Evolutionary conservation across 1,140 invertebrate genomes (phyloP).

Genomic region (Drosophila carrolli): DNA sequence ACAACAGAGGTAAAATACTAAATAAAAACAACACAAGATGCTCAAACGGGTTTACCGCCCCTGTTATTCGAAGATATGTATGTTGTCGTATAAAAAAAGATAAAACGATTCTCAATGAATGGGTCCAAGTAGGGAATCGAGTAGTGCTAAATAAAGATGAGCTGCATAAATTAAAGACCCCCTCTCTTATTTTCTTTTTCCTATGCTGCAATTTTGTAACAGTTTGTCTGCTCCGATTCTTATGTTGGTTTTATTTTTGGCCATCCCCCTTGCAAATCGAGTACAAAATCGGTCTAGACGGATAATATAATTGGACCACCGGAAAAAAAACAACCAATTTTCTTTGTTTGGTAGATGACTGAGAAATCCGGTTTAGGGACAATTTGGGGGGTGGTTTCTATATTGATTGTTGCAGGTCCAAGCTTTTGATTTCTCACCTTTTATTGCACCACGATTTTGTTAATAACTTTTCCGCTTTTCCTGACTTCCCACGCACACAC

Average conservation of each 20-base stretch:
- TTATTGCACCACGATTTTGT: not conserved
- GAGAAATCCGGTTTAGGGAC: constrained; percentile 21
- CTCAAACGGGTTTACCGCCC: constrained; percentile 61
- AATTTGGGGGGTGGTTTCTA: constrained; percentile 9
- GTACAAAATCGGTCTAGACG: constrained; percentile 35
- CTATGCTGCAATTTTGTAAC: constrained; percentile 62
- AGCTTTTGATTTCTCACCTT: constrained; percentile 12
- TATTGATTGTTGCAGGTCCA: constrained; percentile 12
- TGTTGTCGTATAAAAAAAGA: constrained; percentile 13
- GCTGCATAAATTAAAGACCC: constrained; percentile 73
- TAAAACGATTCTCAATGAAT: constrained; percentile 69
- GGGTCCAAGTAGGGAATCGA: constrained; percentile 27
- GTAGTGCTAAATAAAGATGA: constrained; percentile 77
- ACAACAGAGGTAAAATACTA: constrained; percentile 25
- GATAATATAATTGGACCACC: constrained; percentile 9
- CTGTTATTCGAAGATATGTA: constrained; percentile 11
- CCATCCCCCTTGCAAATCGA: constrained; percentile 22
- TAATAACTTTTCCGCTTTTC: constrained; percentile 4
- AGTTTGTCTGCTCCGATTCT: constrained; percentile 60
- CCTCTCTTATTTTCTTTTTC: not conserved
- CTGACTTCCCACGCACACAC: constrained; percentile 4
- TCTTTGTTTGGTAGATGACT: constrained; percentile 16
- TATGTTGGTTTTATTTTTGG: constrained; percentile 28
- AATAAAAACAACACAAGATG: constrained; percentile 38
- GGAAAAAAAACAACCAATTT: not conserved